Evolutionary conservation across 1,140 invertebrate genomes (phyloP).

Genomic region (Vanessa tameamea): DNA sequence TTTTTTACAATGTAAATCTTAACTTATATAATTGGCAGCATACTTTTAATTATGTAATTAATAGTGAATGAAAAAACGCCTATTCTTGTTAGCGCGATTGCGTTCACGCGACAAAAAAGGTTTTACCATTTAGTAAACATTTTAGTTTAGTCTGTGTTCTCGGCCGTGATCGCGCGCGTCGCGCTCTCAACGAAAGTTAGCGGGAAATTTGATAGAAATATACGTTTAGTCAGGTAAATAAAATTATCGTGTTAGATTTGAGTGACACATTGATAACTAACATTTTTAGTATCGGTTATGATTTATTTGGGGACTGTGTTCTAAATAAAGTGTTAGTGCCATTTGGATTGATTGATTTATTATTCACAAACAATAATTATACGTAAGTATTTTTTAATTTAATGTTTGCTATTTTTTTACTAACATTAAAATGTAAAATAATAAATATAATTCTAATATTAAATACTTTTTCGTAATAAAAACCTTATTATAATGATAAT

Average conservation of each 20-base stretch:
- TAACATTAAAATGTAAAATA: too few species aligned
- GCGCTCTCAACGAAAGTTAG: neutral
- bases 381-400: neutral
- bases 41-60: constrained; percentile 7
- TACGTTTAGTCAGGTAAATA: neutral
- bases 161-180: constrained; percentile 4
- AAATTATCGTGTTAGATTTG: neutral
- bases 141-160: constrained; percentile 17
- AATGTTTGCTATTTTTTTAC: neutral
- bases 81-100: constrained; percentile 6
- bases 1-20: neutral
- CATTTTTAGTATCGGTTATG: neutral
- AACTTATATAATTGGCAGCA: neutral
- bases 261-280: neutral
- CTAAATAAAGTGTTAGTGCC: neutral
- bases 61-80: constrained; percentile 20
- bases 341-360: constrained; percentile 5
- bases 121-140: constrained; percentile 5
- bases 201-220: neutral
- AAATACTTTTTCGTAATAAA: too few species aligned
- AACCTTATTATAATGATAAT: neutral
- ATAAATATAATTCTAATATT: too few species aligned
- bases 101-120: constrained; percentile 12
- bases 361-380: neutral
- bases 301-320: neutral